phyloP scores from a whole-genome alignment of 2,888 invertebrate genomes.

The Eulithis testata region DNA sequence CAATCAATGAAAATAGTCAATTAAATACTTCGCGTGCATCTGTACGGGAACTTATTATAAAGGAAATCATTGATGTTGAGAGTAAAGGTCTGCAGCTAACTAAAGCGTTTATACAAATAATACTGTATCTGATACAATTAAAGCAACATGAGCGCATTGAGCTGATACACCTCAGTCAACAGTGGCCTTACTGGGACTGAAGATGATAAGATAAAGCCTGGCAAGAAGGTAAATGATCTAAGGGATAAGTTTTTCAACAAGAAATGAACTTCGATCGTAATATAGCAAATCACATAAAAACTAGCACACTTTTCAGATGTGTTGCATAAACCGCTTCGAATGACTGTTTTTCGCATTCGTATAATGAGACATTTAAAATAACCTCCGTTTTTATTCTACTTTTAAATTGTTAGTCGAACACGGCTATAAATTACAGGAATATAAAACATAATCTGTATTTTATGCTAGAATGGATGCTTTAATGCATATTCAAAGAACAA shows the following conservation, averaged over 20 bases:
- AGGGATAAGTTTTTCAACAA: background rate
- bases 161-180: constrained; percentile 4
- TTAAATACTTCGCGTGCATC: constrained; percentile 50
- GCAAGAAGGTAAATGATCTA: constrained; percentile 2
- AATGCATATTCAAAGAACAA: constrained; percentile 19
- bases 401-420: constrained; percentile 3
- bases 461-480: constrained; percentile 2
- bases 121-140: background rate
- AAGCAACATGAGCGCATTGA: background rate
- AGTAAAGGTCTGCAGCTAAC: constrained; percentile 26
- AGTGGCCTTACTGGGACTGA: constrained; percentile 1
- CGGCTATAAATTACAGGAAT: background rate
- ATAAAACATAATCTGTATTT: constrained; percentile 14
- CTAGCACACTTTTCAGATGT: constrained; percentile 7
- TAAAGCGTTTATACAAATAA: constrained; percentile 3
- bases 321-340: constrained; percentile 9
- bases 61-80: constrained; percentile 46
- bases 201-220: constrained; percentile 42
- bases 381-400: constrained; percentile 10
- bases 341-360: constrained; percentile 5
- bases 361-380: constrained; percentile 16
- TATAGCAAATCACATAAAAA: constrained; percentile 10
- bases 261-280: background rate
- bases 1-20: constrained; percentile 67
- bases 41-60: constrained; percentile 41